A percentile compares a stretch with the other conserved stretches of the same genome.
Evolutionary conservation across 2,113 vertebrate species (phyloP).

Genomic region (Scomber japonicus): DNA sequence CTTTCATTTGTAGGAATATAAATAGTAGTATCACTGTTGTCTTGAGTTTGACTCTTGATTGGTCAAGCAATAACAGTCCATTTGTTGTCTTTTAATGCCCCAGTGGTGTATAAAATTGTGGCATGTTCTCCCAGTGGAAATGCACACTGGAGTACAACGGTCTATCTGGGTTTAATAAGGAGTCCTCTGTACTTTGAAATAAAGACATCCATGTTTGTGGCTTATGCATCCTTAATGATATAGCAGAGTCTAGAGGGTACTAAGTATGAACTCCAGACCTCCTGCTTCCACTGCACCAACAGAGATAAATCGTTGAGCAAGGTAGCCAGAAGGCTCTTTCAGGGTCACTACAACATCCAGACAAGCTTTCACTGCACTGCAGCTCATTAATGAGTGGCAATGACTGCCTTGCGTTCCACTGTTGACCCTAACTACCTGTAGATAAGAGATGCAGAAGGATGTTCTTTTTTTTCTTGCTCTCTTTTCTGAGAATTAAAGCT

Average conservation of each 20-base stretch:
- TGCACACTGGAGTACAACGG: not conserved
- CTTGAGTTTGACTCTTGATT: not conserved
- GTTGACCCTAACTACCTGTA: slow-evolving; percentile 39
- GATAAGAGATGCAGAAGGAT: not conserved
- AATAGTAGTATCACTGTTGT: not conserved
- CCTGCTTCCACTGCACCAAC: slow-evolving; percentile 10
- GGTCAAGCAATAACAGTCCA: not conserved
- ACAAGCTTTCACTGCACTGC: slow-evolving; percentile 13
- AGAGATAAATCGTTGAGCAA: slow-evolving; percentile 53
- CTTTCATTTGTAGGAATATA: not conserved
- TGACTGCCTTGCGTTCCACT: not conserved
- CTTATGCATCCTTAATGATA: slow-evolving; percentile 51
- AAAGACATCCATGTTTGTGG: slow-evolving; percentile 41
- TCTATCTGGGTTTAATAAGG: slow-evolving; percentile 33
- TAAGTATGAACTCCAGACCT: slow-evolving; percentile 34
- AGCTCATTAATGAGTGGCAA: slow-evolving; percentile 57
- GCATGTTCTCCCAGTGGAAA: slow-evolving; percentile 18
- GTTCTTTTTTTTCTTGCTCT: not conserved
- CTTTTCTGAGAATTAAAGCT: too few species aligned
- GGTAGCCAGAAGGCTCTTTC: slow-evolving; percentile 33
- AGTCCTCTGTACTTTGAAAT: slow-evolving; percentile 22
- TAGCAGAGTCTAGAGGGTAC: slow-evolving; percentile 23
- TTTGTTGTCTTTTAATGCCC: not conserved
- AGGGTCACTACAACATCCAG: slow-evolving; percentile 47
- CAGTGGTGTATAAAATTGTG: not conserved